Evolutionary conservation across 1,140 invertebrate species (phyloP).

Genomic region (Uloborus diversus): DNA sequence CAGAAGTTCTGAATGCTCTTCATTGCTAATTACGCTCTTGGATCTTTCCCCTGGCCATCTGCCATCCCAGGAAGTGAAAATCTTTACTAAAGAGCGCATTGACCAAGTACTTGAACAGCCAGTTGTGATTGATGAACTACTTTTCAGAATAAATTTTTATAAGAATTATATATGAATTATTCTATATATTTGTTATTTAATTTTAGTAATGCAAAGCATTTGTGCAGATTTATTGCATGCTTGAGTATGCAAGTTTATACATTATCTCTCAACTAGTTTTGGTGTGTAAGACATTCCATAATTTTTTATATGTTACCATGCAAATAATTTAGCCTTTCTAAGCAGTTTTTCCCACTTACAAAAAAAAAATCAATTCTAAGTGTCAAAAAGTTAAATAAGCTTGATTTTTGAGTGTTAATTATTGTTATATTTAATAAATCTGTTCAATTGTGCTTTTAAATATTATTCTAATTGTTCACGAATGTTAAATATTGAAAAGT

Average conservation of each 20-base stretch:
- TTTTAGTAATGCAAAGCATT: constrained; percentile 30
- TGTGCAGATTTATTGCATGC: constrained; percentile 3
- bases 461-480: too few relatives aligned
- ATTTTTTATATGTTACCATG: background rate
- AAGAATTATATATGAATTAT: constrained; percentile 37
- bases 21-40: background rate
- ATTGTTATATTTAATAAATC: too few relatives aligned
- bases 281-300: background rate
- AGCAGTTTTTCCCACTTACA: too few relatives aligned
- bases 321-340: too few relatives aligned
- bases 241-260: constrained; percentile 2
- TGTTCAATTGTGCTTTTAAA: too few relatives aligned
- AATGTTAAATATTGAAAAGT: too few relatives aligned
- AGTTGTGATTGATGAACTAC: constrained; percentile 30
- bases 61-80: background rate
- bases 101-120: background rate
- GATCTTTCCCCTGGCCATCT: background rate
- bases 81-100: background rate
- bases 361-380: too few relatives aligned
- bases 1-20: background rate
- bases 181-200: constrained; percentile 55
- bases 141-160: constrained; percentile 46
- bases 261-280: background rate
- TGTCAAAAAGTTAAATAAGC: too few relatives aligned
- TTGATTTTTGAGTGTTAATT: too few relatives aligned